Percentiles rank a stretch among this genome's conserved stretches.
phyloP scores from a whole-genome alignment of 2,888 invertebrate genomes.

The Tuberolachnus salignus region DNA sequence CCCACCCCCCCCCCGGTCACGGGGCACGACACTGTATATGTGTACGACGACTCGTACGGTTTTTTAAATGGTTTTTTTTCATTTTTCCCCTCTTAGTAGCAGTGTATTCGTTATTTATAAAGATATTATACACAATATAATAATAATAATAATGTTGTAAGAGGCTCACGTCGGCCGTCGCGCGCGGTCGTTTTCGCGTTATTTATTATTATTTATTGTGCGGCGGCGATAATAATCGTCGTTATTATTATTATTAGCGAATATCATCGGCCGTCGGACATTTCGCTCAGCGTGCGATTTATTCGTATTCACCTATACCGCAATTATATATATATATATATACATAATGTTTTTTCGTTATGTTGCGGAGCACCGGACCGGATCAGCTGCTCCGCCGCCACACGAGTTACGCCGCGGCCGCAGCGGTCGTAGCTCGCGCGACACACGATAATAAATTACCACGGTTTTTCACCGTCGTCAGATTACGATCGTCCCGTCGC shows the following conservation, averaged over 20 bases:
- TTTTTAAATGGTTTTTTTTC: too few relatives aligned
- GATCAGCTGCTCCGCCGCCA: conserved; percentile 9
- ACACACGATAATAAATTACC: conserved; percentile 21
- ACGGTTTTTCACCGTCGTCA: neutral
- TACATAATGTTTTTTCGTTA: neutral
- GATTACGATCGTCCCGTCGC: conserved; percentile 37
- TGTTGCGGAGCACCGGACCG: too few relatives aligned
- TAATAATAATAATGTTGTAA: neutral
- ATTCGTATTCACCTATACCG: neutral
- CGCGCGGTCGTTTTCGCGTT: conserved; percentile 3
- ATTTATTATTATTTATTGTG: conserved; percentile 26
- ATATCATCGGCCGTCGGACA: neutral
- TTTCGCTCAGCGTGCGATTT: conserved; percentile 23
- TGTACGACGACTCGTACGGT: too few relatives aligned
- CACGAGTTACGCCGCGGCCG: neutral
- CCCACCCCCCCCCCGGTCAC: too few relatives aligned
- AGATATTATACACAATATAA: neutral
- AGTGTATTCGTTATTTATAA: neutral
- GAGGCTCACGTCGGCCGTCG: conserved; percentile 4
- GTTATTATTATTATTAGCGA: conserved; percentile 10
- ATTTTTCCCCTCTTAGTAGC: too few relatives aligned
- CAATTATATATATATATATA: too few relatives aligned
- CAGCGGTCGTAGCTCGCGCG: neutral
- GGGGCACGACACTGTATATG: neutral
- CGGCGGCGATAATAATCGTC: neutral